Evolutionary conservation across 1,140 invertebrate species (phyloP), one percentile per base, ranked within the genome.

Genomic region (Parapsyche elsis): DNA sequence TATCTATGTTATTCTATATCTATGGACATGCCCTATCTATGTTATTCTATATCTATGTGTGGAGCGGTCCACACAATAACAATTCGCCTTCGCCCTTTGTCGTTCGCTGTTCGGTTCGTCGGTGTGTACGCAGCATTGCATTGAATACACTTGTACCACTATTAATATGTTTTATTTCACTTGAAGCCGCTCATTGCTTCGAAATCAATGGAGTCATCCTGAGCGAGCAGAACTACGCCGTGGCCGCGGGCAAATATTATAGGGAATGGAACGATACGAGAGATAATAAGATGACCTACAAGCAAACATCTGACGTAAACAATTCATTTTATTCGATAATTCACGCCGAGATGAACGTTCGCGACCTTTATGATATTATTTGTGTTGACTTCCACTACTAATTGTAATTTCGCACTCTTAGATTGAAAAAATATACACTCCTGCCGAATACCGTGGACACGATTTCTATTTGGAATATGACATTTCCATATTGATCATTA

Each of bases 191-290:
- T 0, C 71, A 79, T 30, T 79, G 78, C 19, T 79, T 73, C 26
- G 44, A 61, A 23, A 59, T 30, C 0, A 12, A 4, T 9, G 38
- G 49, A 16, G 24, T 0, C 0, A 12, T 19, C 21, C 44, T 9
- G 10, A 1, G 10, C 2, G 12, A 12, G 0, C 23, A 26, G 9
- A 46, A 21, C 2, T 79, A 73, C 23, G n/a, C 30, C 5, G 71
- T 80, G 1, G 71, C 79, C 19, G 79, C 71, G 0, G 79, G 79
- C 14, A 80, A 80, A 44, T 75, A 23, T 24, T 80, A 64, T 12
- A 80, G 45, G 1, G 53, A 12, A 2, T 80, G 59, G 71, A 21
- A 80, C 5, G 30, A 67, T 38, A 7, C 1, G 30, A 38, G 1
- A 1, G 30, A 38, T 38, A 38, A 38, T 7, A 38, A 38, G 7